phyloP scores from a whole-genome alignment of 1,140 invertebrate species.

The Coenobita brevimanus region DNA sequence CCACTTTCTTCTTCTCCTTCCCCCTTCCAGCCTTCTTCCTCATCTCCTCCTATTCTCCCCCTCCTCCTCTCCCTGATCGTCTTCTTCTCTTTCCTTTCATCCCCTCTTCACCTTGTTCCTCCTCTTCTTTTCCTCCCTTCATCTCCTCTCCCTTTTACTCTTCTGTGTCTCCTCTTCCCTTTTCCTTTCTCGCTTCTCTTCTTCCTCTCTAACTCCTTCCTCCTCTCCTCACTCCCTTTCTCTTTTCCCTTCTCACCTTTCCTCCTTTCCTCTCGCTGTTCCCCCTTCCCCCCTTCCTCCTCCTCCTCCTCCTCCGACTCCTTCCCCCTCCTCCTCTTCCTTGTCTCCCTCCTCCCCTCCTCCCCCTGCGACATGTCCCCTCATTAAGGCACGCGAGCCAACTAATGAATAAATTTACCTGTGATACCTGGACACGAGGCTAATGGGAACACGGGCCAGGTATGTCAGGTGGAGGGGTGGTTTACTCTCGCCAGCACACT shows the following conservation, averaged over 20 bases:
- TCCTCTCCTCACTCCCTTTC: neutral
- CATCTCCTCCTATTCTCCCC: too few relatives aligned
- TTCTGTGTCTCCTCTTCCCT: neutral
- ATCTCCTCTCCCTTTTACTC: neutral
- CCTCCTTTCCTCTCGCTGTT: neutral
- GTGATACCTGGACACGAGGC: neutral
- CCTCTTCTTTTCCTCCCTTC: neutral
- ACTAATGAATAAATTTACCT: constrained; percentile 55
- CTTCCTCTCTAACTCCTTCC: neutral
- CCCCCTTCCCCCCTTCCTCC: neutral
- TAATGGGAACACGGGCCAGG: constrained; percentile 28
- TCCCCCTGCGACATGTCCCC: constrained; percentile 9
- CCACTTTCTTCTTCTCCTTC: too few relatives aligned
- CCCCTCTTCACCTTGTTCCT: neutral
- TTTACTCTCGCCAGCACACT: too few relatives aligned
- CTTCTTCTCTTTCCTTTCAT: neutral
- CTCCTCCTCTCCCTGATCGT: neutral
- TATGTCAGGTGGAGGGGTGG: neutral
- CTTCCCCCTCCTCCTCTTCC: neutral
- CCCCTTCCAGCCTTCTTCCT: neutral
- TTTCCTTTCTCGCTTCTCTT: neutral
- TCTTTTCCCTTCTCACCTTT: neutral
- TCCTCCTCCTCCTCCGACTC: neutral
- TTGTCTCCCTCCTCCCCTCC: neutral
- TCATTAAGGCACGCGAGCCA: constrained; percentile 25